A percentile compares a stretch with the other conserved stretches of the same genome.
These are phyloP conservation scores for Empis stercorea DNA, from an alignment of 2,888 invertebrate species.

Conservation along the genomic window DNA sequence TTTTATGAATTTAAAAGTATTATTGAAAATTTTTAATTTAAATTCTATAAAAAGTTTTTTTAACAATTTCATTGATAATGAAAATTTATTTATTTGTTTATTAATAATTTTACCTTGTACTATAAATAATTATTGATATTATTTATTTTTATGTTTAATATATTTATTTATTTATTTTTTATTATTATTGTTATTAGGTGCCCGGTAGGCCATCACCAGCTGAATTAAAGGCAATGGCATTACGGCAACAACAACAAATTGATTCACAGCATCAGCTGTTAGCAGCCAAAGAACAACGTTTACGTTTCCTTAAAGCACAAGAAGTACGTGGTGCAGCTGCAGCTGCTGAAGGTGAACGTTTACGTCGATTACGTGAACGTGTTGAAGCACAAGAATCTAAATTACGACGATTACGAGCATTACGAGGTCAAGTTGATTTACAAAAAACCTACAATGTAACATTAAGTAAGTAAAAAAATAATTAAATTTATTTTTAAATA, in stretches of 20 bases:
- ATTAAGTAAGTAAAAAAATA: conserved; percentile 58
- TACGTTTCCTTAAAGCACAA: conserved; percentile 88
- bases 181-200: conserved; percentile 63
- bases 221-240: conserved; percentile 96
- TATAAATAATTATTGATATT: neutral
- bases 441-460: conserved; percentile 84
- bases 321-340: conserved; percentile 48
- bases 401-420: conserved; percentile 76
- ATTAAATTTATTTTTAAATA: neutral
- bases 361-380: conserved; percentile 75
- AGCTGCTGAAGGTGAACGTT: conserved; percentile 74
- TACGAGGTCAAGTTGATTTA: conserved; percentile 87
- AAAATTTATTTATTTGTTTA: no score
- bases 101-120: no score
- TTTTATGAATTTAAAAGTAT: no score
- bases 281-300: conserved; percentile 83
- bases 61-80: no score
- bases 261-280: conserved; percentile 85
- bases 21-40: no score
- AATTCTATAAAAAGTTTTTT: no score
- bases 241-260: conserved; percentile 94
- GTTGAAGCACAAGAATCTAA: conserved; percentile 93
- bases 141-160: conserved; percentile 1
- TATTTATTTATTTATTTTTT: neutral
- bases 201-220: conserved; percentile 86